Evolutionary conservation across 2,888 invertebrate species (phyloP), one percentile per base, ranked within the genome.

Genomic region (Melanostoma mellinum): DNA sequence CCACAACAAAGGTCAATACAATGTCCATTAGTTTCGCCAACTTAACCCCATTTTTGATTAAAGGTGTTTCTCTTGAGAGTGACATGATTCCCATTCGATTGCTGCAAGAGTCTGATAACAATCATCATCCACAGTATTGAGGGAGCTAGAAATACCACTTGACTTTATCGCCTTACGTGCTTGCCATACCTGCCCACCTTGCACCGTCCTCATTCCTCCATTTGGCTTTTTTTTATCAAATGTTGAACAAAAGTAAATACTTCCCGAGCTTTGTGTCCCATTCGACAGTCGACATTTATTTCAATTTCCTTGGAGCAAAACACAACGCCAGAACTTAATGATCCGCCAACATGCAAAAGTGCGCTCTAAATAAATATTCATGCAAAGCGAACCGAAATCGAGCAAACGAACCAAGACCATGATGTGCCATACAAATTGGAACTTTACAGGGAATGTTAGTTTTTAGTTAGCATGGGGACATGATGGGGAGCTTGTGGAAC

Each of bases 281-380:
- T 86, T 84, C 88, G 85, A 81, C 86, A 81, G 79, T 56, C 46
- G 79, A 86, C 85, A 86, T 89, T 89, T 88, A 87, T 88, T 88
- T 89, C 87, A 88, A 89, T 89, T 88, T 87, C 86, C 88, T 87
- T 89, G 74, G 69, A 74, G 84, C 69, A 79, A 75, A 63, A 63
- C 63, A 63, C 74, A 84, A 84, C 79, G 74, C 86, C 86, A 87
- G 88, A 85, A 88, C 86, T 88, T 89, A 90, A 90, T 88, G 89
- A 88, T 87, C 87, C 86, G 86, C 85, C 86, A 88, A 88, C 89
- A 90, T 88, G 89, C 90, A 89, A 89, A 86, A 87, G 84, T 84
- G 86, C 63, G 63, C 85, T 87, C 86, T 77, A 75, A 79, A 84
- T 79, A 78, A 79, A 74, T 79, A 84, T 84, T 82, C 56, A 74